Evolutionary conservation across 1,140 invertebrate genomes (phyloP).

Genomic region (Lordiphosa mommai): DNA sequence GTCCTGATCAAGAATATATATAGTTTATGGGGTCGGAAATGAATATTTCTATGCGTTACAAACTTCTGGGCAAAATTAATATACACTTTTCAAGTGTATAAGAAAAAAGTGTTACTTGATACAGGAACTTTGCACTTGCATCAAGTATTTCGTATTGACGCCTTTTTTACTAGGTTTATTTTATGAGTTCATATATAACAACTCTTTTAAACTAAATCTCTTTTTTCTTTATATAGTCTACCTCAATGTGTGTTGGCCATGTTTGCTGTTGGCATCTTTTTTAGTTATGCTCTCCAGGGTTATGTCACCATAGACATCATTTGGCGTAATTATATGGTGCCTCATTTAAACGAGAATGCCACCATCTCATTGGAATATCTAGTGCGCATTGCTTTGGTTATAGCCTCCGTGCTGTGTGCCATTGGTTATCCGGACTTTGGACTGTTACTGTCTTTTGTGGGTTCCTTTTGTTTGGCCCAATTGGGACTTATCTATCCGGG

Average conservation of each 20-base stretch:
- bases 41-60: too few relatives aligned
- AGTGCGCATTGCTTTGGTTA: conserved; percentile 37
- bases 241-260: conserved; percentile 12
- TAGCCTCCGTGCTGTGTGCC: conserved; percentile 48
- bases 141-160: too few relatives aligned
- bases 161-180: too few relatives aligned
- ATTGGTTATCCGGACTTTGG: conserved; percentile 46
- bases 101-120: too few relatives aligned
- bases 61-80: too few relatives aligned
- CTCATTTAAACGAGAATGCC: conserved; percentile 2
- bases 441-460: conserved; percentile 38
- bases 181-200: not conserved
- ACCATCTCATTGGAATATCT: conserved; percentile 18
- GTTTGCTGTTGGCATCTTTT: conserved; percentile 38
- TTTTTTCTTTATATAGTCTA: conserved; percentile 4
- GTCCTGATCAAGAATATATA: too few relatives aligned
- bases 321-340: conserved; percentile 25
- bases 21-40: too few relatives aligned
- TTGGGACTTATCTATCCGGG: conserved; percentile 48
- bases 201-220: not conserved
- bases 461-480: conserved; percentile 53
- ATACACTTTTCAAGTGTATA: too few relatives aligned
- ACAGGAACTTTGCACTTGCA: too few relatives aligned
- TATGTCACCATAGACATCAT: conserved; percentile 49
- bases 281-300: conserved; percentile 39